Evolutionary conservation across 2,113 vertebrate species (phyloP).

Genomic region (Micronycteris hirsuta): DNA sequence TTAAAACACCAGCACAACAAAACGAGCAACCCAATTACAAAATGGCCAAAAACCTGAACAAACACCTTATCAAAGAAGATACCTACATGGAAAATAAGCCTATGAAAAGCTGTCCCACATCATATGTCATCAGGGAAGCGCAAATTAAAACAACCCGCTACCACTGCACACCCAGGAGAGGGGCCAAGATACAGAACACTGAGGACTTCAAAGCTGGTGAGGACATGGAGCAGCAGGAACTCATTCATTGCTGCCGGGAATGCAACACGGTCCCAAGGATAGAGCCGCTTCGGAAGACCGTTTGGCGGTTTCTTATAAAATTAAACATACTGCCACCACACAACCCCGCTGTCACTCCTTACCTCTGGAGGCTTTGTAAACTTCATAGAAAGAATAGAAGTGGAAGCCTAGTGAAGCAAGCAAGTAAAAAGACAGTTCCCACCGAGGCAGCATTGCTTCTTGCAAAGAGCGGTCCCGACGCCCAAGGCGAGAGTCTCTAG

Average conservation of each 20-base stretch:
- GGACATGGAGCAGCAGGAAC: too few species aligned
- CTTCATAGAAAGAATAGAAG: slow-evolving; percentile 83
- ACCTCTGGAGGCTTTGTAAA: slow-evolving; percentile 81
- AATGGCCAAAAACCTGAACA: background rate
- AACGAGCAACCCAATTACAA: background rate
- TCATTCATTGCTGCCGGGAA: too few species aligned
- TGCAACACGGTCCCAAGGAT: too few species aligned
- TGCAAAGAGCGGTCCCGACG: background rate
- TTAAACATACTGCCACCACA: background rate
- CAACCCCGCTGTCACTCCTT: background rate
- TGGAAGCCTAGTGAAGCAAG: slow-evolving; percentile 80
- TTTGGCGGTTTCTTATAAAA: background rate
- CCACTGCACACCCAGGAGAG: too few species aligned
- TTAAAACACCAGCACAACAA: background rate
- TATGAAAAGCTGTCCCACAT: too few species aligned
- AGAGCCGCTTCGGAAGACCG: too few species aligned
- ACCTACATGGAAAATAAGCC: too few species aligned
- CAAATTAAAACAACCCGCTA: too few species aligned
- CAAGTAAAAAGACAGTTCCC: slow-evolving; percentile 78
- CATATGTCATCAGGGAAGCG: too few species aligned
- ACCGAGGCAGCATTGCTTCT: slow-evolving; percentile 72
- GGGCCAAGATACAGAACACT: too few species aligned
- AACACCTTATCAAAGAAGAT: background rate
- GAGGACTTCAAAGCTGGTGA: too few species aligned
- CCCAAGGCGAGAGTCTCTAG: background rate